Base-by-base conservation (phyloP, 1,140 invertebrate genomes). In the Zophobas morio region DNA sequence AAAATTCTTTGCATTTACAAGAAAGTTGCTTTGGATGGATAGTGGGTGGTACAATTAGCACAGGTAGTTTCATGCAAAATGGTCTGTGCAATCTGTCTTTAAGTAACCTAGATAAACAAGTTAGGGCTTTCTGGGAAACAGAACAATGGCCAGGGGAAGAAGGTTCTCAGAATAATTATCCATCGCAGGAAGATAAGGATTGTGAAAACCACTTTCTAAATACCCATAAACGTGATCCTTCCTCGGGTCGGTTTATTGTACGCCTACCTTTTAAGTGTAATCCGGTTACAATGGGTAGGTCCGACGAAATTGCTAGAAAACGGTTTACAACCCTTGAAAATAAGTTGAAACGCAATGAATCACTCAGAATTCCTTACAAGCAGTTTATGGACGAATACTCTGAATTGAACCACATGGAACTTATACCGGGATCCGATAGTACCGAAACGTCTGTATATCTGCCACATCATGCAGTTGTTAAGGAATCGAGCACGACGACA, bases 141-240 rank as follows among this genome's bases (percentile, higher is more conserved):
- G 57, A 63, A 4, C 4, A 63, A 33, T 37, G 35, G 57, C 5
- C 57, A 2, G 39, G 3, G 2, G n/a, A 33, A 37, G 2, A 63
- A 39, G 20, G 35, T 56, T n/a, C 2, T 3, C 4, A 42, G 5
- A 63, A 63, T 4, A 63, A 2, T 2, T 2, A 6, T 4, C 2
- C 5, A 8, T 6, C 4, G 57, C 4, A 42, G 33, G 35, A 6
- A n/a, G n/a, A n/a, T n/a, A n/a, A n/a, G n/a, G n/a, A n/a, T n/a
- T n/a, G n/a, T n/a, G n/a, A n/a, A n/a, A n/a, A n/a, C n/a, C 57
- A 63, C 35, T 36, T 79, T 88, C 20, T 73, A 78, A 35, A 81
- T 82, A 34, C 86, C 87, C 73, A 81, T 87, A 2, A 37, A 34
- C 4, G 57, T 2, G 57, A 63, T 35, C 2, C 5, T 8, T 2